These are phyloP conservation scores for Drosophila neotestacea DNA, from an alignment of 2,888 invertebrate species.

Conservation along the genomic window DNA sequence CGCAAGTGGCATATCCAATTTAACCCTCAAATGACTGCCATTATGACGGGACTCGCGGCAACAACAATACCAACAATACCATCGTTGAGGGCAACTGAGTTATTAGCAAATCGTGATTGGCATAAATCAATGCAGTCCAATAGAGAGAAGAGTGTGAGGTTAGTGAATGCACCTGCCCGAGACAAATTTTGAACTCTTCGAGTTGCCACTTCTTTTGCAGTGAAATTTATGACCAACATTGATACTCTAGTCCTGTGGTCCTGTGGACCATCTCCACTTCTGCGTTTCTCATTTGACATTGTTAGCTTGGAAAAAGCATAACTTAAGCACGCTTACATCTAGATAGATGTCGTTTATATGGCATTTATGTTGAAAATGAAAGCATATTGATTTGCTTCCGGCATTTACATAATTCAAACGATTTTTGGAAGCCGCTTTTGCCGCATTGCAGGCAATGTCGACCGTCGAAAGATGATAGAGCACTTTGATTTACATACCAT, in stretches of 20 bases:
- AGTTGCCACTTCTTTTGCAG: slow-evolving; percentile 32
- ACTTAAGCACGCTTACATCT: slow-evolving; percentile 51
- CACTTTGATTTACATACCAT: slow-evolving; percentile 66
- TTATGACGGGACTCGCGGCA: slow-evolving; percentile 70
- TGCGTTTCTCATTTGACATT: slow-evolving; percentile 32
- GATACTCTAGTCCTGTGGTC: not conserved
- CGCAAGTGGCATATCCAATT: slow-evolving; percentile 77
- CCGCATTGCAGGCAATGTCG: slow-evolving; percentile 61
- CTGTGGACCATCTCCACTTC: not conserved
- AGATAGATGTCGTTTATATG: slow-evolving; percentile 69
- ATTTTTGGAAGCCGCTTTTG: slow-evolving; percentile 49
- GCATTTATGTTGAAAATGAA: slow-evolving; percentile 71
- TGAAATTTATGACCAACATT: slow-evolving; percentile 58
- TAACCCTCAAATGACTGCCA: slow-evolving; percentile 82
- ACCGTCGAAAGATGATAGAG: slow-evolving; percentile 9
- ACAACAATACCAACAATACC: slow-evolving; percentile 33
- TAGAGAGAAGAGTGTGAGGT: not conserved
- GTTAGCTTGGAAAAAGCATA: slow-evolving; percentile 37
- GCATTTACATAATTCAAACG: slow-evolving; percentile 66
- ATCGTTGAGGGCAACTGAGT: slow-evolving; percentile 69
- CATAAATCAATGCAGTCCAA: slow-evolving; percentile 76
- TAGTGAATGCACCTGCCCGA: slow-evolving; percentile 58
- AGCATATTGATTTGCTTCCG: slow-evolving; percentile 61
- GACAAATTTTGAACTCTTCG: slow-evolving; percentile 22
- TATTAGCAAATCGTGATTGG: slow-evolving; percentile 82